Evolutionary conservation across 2,888 invertebrate genomes (phyloP).

Genomic region (Hanleya hanleyi): DNA sequence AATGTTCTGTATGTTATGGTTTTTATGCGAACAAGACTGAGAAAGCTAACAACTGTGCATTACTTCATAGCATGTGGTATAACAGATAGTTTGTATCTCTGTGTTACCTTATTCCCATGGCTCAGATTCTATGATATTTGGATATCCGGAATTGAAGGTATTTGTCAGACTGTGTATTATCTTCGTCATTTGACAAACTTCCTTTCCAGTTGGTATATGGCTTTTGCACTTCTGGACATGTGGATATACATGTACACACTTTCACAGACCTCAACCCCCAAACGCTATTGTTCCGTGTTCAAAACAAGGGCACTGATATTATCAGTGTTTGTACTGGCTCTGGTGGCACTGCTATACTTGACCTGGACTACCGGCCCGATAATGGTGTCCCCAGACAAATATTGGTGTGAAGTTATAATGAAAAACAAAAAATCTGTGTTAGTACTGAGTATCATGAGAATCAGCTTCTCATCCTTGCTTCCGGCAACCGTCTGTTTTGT

Average conservation of each 20-base stretch:
- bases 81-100: background rate
- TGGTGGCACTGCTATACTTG: slow-evolving; percentile 7
- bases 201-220: slow-evolving; percentile 6
- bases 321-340: background rate
- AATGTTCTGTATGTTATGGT: background rate
- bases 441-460: background rate
- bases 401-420: background rate
- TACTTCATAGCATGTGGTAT: slow-evolving; percentile 8
- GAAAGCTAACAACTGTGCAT: background rate
- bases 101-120: background rate
- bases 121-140: background rate
- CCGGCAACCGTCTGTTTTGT: background rate
- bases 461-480: background rate
- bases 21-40: background rate
- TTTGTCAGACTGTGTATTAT: slow-evolving; percentile 3
- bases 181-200: slow-evolving; percentile 1
- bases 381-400: background rate
- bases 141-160: background rate
- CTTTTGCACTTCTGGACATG: background rate
- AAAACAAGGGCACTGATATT: slow-evolving; percentile 2
- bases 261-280: background rate
- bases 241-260: background rate
- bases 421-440: background rate
- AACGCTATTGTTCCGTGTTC: slow-evolving; percentile 4
- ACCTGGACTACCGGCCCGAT: slow-evolving; percentile 4